Percentiles rank a stretch among this genome's conserved stretches.
phyloP scores from a whole-genome alignment of 2,113 vertebrate species.

The Jacana jacana region DNA sequence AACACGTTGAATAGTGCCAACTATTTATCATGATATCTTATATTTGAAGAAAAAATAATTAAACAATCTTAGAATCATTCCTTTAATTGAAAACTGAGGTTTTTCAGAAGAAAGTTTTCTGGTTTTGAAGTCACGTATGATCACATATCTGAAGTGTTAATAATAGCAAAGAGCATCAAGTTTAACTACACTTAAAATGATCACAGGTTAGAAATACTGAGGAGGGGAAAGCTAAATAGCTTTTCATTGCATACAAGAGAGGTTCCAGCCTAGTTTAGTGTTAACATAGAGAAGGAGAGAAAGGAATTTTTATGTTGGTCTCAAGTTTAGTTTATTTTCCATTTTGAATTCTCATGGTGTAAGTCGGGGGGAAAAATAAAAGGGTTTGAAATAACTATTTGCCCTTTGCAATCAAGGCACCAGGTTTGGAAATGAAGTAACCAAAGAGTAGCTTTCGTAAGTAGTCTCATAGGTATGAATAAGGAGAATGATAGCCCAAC shows the following conservation, averaged over 20 bases:
- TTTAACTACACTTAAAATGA: not conserved
- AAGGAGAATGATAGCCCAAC: not conserved
- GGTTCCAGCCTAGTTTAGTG: not conserved
- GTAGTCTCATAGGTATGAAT: not conserved
- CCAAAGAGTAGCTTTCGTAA: not conserved
- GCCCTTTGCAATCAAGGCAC: not conserved
- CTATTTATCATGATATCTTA: not conserved
- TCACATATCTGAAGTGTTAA: not conserved
- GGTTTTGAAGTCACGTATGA: not conserved
- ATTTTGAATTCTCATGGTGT: not conserved
- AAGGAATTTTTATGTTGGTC: not conserved
- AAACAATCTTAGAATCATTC: not conserved
- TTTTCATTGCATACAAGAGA: not conserved
- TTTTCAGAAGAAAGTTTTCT: not conserved
- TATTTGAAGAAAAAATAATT: not conserved
- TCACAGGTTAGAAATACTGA: not conserved
- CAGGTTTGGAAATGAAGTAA: not conserved
- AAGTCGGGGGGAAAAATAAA: not conserved
- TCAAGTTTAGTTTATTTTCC: not conserved
- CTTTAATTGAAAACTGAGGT: not conserved
- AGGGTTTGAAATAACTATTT: not conserved
- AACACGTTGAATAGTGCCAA: not conserved
- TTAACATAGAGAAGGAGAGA: not conserved
- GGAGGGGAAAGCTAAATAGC: not conserved
- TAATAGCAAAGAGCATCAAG: not conserved